phyloP scores from a whole-genome alignment of 2,113 vertebrate species.

The Rhinolophus ferrumequinum region DNA sequence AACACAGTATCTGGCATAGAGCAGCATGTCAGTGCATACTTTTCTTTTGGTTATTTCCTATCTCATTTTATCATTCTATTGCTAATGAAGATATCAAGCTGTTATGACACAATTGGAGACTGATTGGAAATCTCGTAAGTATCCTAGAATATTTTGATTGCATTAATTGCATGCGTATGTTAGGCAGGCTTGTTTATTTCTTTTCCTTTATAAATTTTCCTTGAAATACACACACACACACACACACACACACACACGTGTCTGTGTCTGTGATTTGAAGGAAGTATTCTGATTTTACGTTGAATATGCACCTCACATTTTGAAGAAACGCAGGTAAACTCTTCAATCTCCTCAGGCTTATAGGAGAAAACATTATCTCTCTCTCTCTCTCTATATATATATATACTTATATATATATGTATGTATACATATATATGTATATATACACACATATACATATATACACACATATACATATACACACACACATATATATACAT shows the following conservation, averaged over 20 bases:
- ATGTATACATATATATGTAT: neutral
- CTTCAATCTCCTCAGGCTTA: neutral
- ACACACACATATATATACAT: no score
- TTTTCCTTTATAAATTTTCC: constrained; percentile 63
- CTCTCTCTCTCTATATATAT: no score
- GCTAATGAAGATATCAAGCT: constrained; percentile 74
- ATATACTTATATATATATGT: no score
- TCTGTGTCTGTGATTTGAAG: neutral
- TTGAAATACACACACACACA: neutral
- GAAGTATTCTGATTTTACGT: neutral
- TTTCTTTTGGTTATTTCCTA: constrained; percentile 66
- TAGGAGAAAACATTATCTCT: no score
- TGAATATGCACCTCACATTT: neutral
- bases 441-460: no score
- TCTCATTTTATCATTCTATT: constrained; percentile 76
- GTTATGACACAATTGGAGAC: constrained; percentile 72
- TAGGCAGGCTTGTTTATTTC: constrained; percentile 56
- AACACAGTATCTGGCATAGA: neutral
- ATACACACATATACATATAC: neutral
- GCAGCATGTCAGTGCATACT: neutral
- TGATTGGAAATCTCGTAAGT: constrained; percentile 77
- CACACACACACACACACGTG: neutral
- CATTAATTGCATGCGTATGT: neutral
- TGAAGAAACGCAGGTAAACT: neutral
- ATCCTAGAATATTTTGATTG: constrained; percentile 67